These are phyloP conservation scores for Lasius platythorax DNA, from an alignment of 2,888 invertebrate species.

Conservation along the genomic window DNA sequence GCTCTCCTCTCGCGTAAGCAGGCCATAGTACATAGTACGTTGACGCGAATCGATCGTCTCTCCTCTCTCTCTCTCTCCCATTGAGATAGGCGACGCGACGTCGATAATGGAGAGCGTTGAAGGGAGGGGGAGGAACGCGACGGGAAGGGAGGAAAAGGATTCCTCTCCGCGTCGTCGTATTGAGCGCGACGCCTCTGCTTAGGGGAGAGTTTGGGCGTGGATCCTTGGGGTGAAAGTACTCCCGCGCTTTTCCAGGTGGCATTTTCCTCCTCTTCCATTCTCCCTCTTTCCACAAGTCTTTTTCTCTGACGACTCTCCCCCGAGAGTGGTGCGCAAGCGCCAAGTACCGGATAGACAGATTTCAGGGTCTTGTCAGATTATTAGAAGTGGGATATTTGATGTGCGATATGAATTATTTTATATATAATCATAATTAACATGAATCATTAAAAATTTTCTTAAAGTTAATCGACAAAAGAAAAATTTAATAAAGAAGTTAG, in stretches of 20 bases:
- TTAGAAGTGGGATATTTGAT: not conserved
- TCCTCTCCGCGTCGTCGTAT: conserved; percentile 49
- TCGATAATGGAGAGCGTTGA: conserved; percentile 3
- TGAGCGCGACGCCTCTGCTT: conserved; percentile 46
- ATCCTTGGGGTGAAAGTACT: conserved; percentile 24
- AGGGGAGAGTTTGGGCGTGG: conserved; percentile 49
- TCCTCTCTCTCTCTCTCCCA: conserved; percentile 61
- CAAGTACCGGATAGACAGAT: not conserved
- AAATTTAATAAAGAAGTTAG: not conserved
- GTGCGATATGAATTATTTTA: not conserved
- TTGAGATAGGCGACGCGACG: conserved; percentile 72
- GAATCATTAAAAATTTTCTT: not conserved
- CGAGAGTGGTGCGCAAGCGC: not conserved
- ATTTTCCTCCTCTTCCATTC: not conserved
- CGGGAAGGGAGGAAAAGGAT: not conserved
- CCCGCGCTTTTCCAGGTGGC: conserved; percentile 13
- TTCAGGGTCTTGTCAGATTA: not conserved
- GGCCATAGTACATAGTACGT: conserved; percentile 77
- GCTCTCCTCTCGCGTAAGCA: conserved; percentile 77
- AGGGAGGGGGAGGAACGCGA: conserved; percentile 3
- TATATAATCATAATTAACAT: not conserved
- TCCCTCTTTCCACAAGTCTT: not conserved
- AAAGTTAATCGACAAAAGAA: not conserved
- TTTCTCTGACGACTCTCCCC: not conserved
- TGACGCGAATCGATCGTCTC: conserved; percentile 76